Evolutionary conservation across 1,140 invertebrate species (phyloP).

Genomic region (Drosophila novamexicana): DNA sequence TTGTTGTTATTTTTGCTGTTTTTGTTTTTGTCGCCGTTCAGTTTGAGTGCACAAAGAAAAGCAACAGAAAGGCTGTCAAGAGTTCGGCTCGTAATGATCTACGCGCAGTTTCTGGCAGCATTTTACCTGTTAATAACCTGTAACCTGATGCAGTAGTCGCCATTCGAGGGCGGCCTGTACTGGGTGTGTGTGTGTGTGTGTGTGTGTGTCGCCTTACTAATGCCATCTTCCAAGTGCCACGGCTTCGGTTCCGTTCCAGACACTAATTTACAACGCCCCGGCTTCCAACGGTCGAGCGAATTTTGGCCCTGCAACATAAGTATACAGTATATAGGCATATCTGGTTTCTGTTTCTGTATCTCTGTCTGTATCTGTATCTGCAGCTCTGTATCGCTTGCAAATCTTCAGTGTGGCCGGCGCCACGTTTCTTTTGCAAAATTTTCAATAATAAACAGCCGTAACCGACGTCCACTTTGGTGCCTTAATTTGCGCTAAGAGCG

Average conservation of each 20-base stretch:
- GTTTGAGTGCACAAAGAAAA: conserved; percentile 78
- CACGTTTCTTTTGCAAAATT: conserved; percentile 60
- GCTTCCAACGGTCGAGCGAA: conserved; percentile 64
- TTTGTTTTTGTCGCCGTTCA: conserved; percentile 68
- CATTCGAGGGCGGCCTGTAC: conserved; percentile 3
- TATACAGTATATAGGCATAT: conserved; percentile 6
- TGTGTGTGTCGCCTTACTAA: conserved; percentile 30
- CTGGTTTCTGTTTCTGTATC: conserved; percentile 19
- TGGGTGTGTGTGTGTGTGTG: background rate
- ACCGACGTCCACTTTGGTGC: conserved; percentile 62
- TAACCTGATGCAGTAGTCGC: conserved; percentile 40
- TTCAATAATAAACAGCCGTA: conserved; percentile 72
- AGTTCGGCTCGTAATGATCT: conserved; percentile 22
- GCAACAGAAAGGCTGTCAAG: conserved; percentile 40
- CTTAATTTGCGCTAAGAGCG: conserved; percentile 61
- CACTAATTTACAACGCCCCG: conserved; percentile 40
- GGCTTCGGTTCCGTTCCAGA: conserved; percentile 40
- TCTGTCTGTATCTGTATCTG: conserved; percentile 29
- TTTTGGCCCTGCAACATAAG: conserved; percentile 19
- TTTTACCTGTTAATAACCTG: conserved; percentile 54
- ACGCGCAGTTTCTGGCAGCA: conserved; percentile 8
- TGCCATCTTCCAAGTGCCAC: conserved; percentile 26
- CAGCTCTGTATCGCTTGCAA: conserved; percentile 50
- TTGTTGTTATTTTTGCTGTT: conserved; percentile 3
- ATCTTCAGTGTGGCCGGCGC: conserved; percentile 38